Evolutionary conservation across 2,797 vertebrate genomes (phyloP).

Genomic region (Fundulus diaphanus): DNA sequence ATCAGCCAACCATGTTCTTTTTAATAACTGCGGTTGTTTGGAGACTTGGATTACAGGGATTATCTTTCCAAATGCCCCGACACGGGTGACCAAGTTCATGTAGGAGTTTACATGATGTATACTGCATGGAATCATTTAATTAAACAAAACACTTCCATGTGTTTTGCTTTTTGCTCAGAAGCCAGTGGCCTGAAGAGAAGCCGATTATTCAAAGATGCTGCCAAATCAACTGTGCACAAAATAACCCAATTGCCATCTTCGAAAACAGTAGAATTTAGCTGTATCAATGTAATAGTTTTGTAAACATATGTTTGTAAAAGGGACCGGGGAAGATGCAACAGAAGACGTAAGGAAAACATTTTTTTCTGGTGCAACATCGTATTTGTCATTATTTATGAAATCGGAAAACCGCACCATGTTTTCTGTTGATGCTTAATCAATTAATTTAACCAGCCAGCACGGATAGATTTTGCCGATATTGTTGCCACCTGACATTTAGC

Average conservation of each 20-base stretch:
- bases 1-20: constrained; percentile 51
- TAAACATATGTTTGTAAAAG: not conserved
- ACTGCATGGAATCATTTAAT: constrained; percentile 50
- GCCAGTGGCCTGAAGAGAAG: constrained; percentile 45
- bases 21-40: constrained; percentile 48
- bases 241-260: constrained; percentile 37
- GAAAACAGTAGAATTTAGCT: constrained; percentile 47
- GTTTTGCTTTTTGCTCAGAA: constrained; percentile 29
- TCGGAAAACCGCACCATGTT: constrained; percentile 6
- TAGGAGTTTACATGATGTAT: constrained; percentile 48
- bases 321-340: not conserved
- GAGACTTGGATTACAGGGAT: constrained; percentile 57
- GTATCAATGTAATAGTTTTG: constrained; percentile 45
- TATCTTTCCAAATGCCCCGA: constrained; percentile 43
- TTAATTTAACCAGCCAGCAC: constrained; percentile 23
- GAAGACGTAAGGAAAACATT: not conserved
- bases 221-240: constrained; percentile 23
- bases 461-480: constrained; percentile 10
- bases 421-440: constrained; percentile 30
- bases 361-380: not conserved
- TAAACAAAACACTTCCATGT: constrained; percentile 28
- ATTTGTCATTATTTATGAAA: constrained; percentile 20
- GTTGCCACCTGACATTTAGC: constrained; percentile 32
- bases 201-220: constrained; percentile 38
- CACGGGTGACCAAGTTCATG: constrained; percentile 28